Evolutionary conservation across 2,113 vertebrate genomes (phyloP), one percentile per base, ranked within the genome.

Genomic region (Burhinus oedicnemus): DNA sequence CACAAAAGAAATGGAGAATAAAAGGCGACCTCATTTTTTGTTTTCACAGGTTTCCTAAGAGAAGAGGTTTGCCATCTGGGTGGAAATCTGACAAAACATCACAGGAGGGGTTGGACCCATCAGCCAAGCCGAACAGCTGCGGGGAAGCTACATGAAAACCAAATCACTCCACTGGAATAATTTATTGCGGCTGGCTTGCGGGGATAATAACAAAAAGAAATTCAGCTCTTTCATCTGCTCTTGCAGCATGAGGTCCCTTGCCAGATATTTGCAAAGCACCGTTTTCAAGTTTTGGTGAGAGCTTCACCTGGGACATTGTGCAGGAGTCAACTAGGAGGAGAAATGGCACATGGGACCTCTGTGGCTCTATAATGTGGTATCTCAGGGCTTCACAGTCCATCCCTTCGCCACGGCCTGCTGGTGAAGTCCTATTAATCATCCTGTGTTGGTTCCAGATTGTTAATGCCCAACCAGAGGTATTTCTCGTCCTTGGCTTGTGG

Each of bases 1-100:
- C 42, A 84, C 44, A 78, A 93, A 93, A 85, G 61, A 30, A 74
- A 17, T 9, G 34, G 30, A 90, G 40, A 85, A 88, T 49, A 93
- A 93, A 96, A 83, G 55, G 15, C 0, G 0, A 74, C 54, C 34
- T 88, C 22, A 29, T 47, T 85, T 71, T 88, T 92, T 84, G 69
- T 86, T 96, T 94, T 82, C 3, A 1, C 34, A 84, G 20, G 36
- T 87, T 94, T 79, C 36, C 76, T 77, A 32, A 87, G 70, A 74
- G 47, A 95, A 96, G 30, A 52, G n/a, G 30, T 66, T 93, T 96
- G 47, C 71, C 80, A 62, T 95, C 89, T 95, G 91, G 26, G 91
- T 78, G 65, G 84, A 96, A 96, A 93, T 77, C 69, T 91, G 89
- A 87, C 93, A 87, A 75, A 94, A 89, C 55, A 91, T 61, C 71